Evolutionary conservation across 2,113 vertebrate genomes (phyloP).

Genomic region (Oceanites oceanicus): DNA sequence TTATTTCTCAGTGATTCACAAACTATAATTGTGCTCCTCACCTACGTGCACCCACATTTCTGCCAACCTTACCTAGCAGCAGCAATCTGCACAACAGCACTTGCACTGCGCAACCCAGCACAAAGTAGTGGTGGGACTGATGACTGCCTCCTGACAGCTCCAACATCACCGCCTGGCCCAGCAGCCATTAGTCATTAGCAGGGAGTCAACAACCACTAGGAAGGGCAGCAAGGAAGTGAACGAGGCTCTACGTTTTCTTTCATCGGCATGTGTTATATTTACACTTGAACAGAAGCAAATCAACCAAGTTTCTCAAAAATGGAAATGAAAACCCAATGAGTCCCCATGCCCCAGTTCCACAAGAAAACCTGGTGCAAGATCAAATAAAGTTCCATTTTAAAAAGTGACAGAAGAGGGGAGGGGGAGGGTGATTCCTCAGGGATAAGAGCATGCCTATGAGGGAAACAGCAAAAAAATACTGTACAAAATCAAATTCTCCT

Average conservation of each 20-base stretch:
- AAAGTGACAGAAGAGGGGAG: background rate
- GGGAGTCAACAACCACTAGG: background rate
- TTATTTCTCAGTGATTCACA: background rate
- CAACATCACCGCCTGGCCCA: background rate
- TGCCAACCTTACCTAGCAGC: background rate
- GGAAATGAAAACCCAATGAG: background rate
- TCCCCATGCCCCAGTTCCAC: fast-evolving
- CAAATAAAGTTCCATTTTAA: background rate
- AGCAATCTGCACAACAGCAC: background rate
- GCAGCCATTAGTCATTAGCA: background rate
- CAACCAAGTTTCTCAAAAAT: background rate
- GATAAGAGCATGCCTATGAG: background rate
- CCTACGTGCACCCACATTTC: background rate
- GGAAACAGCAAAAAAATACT: background rate
- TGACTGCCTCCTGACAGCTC: background rate
- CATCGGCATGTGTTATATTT: background rate
- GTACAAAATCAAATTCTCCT: background rate
- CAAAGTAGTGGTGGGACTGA: background rate
- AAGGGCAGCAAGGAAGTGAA: background rate
- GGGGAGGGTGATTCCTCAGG: background rate
- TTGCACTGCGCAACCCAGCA: fast-evolving
- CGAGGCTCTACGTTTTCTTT: background rate
- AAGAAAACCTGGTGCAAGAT: background rate
- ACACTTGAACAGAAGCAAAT: background rate
- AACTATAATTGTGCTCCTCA: background rate